phyloP scores from a whole-genome alignment of 2,888 invertebrate genomes.

The Melikaiella ostensackeni region DNA sequence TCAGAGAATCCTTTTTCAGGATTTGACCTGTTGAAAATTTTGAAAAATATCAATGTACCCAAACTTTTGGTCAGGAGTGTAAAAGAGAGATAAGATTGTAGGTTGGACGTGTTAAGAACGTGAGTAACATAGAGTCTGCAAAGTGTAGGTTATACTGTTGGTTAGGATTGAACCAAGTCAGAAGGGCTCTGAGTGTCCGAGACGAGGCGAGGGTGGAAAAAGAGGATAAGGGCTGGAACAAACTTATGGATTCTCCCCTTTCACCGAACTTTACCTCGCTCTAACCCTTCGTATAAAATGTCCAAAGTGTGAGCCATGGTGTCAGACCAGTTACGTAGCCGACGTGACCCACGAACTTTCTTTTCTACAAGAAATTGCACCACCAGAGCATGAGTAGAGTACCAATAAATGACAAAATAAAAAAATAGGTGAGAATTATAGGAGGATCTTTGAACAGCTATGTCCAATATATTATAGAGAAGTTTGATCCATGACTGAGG shows the following conservation, averaged over 20 bases:
- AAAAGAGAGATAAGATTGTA: neutral
- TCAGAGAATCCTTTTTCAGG: no score
- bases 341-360: neutral
- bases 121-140: neutral
- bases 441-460: no score
- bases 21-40: no score
- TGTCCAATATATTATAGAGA: no score
- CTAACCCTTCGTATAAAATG: slow-evolving; percentile 10
- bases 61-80: no score
- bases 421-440: no score
- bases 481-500: no score
- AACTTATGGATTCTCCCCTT: slow-evolving; percentile 29
- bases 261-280: slow-evolving; percentile 9
- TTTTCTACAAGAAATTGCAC: neutral
- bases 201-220: slow-evolving; percentile 1
- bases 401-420: no score
- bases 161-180: slow-evolving; percentile 10
- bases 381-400: neutral
- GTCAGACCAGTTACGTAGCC: neutral
- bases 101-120: neutral
- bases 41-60: no score
- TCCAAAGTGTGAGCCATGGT: slow-evolving; percentile 14
- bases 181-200: slow-evolving; percentile 6
- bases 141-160: neutral
- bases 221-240: neutral